phyloP scores from a whole-genome alignment of 2,888 invertebrate genomes.

The Junonia oenone region DNA sequence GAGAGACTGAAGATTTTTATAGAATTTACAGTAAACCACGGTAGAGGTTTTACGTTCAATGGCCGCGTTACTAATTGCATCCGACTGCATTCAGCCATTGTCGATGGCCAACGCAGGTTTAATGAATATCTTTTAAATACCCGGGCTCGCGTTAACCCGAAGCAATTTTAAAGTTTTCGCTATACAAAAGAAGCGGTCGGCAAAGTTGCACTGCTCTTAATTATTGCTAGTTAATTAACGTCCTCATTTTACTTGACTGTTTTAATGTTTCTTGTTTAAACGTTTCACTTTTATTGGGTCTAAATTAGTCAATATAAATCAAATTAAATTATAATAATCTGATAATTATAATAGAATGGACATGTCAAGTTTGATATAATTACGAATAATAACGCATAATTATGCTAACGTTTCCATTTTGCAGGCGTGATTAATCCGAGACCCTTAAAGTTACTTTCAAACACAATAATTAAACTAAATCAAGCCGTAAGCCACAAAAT shows the following conservation, averaged over 20 bases:
- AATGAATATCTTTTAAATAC: slow-evolving; percentile 69
- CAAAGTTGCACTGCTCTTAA: slow-evolving; percentile 55
- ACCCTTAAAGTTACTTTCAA: neutral
- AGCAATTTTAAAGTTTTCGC: slow-evolving; percentile 58
- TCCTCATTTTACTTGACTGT: slow-evolving; percentile 9
- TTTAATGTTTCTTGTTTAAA: neutral
- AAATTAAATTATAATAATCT: neutral
- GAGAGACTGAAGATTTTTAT: slow-evolving; percentile 9
- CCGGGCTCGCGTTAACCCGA: slow-evolving; percentile 49
- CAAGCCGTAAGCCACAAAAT: slow-evolving; percentile 22
- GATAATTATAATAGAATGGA: neutral
- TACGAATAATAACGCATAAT: neutral
- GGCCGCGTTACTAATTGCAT: slow-evolving; percentile 55
- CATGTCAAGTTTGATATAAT: neutral
- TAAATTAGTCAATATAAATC: too few relatives aligned
- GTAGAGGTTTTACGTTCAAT: slow-evolving; percentile 15
- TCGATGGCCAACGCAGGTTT: slow-evolving; percentile 54
- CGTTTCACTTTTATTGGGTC: too few relatives aligned
- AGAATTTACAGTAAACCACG: slow-evolving; percentile 22
- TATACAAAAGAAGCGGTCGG: slow-evolving; percentile 49
- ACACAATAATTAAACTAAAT: slow-evolving; percentile 20
- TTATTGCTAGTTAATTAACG: slow-evolving; percentile 54
- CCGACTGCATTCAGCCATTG: slow-evolving; percentile 50
- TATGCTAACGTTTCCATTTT: neutral
- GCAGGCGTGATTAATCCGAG: neutral